These are phyloP conservation scores for Ferdinandea cuprea DNA, from an alignment of 2,888 invertebrate genomes.

Conservation along the genomic window DNA sequence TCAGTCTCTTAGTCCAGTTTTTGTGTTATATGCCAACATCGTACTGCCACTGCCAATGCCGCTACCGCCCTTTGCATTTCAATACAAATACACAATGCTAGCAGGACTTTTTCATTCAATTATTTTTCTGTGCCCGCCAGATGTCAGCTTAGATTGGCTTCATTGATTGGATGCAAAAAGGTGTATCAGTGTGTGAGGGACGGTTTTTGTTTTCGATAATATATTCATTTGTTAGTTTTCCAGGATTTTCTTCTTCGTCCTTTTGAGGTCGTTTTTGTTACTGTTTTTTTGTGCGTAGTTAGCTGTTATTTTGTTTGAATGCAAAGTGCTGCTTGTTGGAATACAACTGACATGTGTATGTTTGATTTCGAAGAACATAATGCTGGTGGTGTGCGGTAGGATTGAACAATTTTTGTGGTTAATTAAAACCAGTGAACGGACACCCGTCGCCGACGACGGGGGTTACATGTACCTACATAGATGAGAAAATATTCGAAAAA, in stretches of 20 bases:
- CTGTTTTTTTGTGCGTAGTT: neutral
- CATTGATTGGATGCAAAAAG: conserved; percentile 56
- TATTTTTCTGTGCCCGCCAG: conserved; percentile 45
- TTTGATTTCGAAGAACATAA: neutral
- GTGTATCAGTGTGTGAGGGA: neutral
- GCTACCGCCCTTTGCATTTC: neutral
- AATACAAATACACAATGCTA: neutral
- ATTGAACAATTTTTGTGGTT: conserved; percentile 62
- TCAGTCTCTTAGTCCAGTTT: conserved; percentile 18
- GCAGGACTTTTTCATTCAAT: conserved; percentile 54
- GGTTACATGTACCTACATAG: neutral
- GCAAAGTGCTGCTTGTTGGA: conserved; percentile 11
- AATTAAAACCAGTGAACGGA: conserved; percentile 51
- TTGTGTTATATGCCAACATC: conserved; percentile 18
- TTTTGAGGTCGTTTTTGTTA: conserved; percentile 9
- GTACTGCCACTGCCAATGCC: neutral
- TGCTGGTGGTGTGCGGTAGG: neutral
- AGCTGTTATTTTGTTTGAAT: too few relatives aligned
- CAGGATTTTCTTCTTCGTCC: conserved; percentile 28
- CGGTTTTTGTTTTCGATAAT: conserved; percentile 54
- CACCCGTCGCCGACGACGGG: too few relatives aligned
- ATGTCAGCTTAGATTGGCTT: conserved; percentile 65
- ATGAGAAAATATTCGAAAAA: conserved; percentile 43
- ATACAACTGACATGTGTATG: neutral
- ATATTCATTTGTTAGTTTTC: conserved; percentile 66